Conservation (phyloP, 2,888 invertebrate genomes). For the Neoitamus cyanurus region DNA sequence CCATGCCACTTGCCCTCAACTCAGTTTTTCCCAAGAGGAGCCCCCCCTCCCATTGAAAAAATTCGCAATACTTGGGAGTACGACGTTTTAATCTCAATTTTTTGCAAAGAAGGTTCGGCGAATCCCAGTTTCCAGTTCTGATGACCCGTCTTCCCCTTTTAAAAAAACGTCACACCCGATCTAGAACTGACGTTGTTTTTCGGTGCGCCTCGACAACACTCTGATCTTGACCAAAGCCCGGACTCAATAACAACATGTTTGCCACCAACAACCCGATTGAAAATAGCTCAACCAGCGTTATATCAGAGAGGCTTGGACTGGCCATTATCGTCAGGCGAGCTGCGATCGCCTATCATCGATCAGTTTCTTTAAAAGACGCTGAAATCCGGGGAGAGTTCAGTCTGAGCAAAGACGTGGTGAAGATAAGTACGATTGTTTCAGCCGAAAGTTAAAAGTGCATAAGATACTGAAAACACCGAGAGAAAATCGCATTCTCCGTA, state of each 20-base stretch:
- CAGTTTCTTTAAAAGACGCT: constrained; percentile 24
- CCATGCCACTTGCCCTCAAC: not conserved
- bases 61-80: not conserved
- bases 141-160: constrained; percentile 27
- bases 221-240: constrained; percentile 35
- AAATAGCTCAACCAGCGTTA: not conserved
- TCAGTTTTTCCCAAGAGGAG: not conserved
- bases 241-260: constrained; percentile 37
- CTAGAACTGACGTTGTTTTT: not conserved
- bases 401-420: not conserved
- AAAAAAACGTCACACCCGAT: not conserved
- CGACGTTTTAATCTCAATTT: not conserved
- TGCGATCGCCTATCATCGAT: not conserved
- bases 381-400: constrained; percentile 10
- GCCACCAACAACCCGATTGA: not conserved
- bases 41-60: not conserved
- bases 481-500: not conserved
- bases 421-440: not conserved
- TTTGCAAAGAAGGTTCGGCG: not conserved
- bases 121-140: constrained; percentile 33
- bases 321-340: constrained; percentile 23
- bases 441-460: not conserved
- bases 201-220: constrained; percentile 14
- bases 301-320: constrained; percentile 1
- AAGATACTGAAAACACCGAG: not conserved